Percentiles rank a stretch among this genome's conserved stretches.
phyloP scores from a whole-genome alignment of 1,140 invertebrate genomes.

The Drosophila obscura region DNA sequence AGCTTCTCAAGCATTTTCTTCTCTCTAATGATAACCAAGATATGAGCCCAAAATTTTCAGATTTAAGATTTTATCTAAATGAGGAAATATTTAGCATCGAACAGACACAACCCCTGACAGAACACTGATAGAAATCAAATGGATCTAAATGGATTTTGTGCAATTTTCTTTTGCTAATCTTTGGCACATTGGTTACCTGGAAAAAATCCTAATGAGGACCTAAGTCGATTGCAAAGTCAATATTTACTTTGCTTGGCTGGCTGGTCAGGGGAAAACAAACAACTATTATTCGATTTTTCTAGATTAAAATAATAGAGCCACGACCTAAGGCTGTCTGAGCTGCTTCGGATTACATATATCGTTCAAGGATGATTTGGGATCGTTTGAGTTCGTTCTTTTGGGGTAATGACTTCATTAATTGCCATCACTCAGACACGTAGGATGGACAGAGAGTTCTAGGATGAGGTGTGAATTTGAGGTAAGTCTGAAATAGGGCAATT shows the following conservation, averaged over 20 bases:
- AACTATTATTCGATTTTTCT: slow-evolving; percentile 43
- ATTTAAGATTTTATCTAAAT: too few species aligned
- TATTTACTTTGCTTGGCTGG: slow-evolving; percentile 68
- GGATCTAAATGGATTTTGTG: slow-evolving; percentile 61
- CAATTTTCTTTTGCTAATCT: slow-evolving; percentile 58
- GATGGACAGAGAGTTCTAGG: slow-evolving; percentile 8
- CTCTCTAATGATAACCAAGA: too few species aligned
- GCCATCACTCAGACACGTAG: slow-evolving; percentile 49
- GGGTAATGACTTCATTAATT: slow-evolving; percentile 71
- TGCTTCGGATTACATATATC: slow-evolving; percentile 27
- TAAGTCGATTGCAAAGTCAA: slow-evolving; percentile 79
- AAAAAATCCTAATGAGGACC: slow-evolving; percentile 17
- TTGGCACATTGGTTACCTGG: slow-evolving; percentile 47
- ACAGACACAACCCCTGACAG: neutral
- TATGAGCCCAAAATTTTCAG: too few species aligned
- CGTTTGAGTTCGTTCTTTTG: slow-evolving; percentile 4
- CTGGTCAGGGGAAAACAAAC: slow-evolving; percentile 24
- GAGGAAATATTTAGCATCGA: too few species aligned
- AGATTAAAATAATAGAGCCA: slow-evolving; percentile 69
- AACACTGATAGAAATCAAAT: slow-evolving; percentile 8
- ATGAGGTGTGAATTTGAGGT: slow-evolving; percentile 77
- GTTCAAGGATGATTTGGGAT: slow-evolving; percentile 30
- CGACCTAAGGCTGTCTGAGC: slow-evolving; percentile 52
- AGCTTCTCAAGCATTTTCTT: too few species aligned
- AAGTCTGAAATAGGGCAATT: slow-evolving; percentile 65